Evolutionary conservation across 2,888 invertebrate genomes (phyloP), one percentile per base, ranked within the genome.

Genomic region (Mantis religiosa): DNA sequence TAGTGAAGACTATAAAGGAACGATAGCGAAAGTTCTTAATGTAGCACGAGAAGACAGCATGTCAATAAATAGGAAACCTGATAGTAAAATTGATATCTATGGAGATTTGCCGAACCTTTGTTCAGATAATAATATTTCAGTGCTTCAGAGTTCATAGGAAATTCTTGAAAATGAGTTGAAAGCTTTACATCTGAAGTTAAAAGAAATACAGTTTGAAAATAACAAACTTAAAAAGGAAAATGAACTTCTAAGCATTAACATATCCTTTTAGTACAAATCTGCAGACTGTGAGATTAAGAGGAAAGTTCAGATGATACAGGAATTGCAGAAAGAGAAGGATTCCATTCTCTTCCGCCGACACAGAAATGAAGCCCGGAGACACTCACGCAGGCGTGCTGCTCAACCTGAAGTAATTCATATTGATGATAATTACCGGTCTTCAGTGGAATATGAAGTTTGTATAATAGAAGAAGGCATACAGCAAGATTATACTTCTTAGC

Each of bases 221-320:
- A 28, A 88, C 14, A 90, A 91, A 47, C 91, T 93, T 89, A 92
- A 92, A 90, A 91, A 91, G 71, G 87, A 91, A 1, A 93, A 93
- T 87, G 91, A 92, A 71, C 92, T 91, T 54, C 91, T 94, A 83
- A 92, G 93, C 27, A 91, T 89, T 41, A 94, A 94, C 90, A 92
- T 94, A 84, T 94, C 94, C 0, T 93, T 93, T 47, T 90, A 94
- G 41, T 92, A 92, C 87, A 93, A 93, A 91, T 94, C 94, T 28
- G 94, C 94, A 0, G 93, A 93, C 91, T 91, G 92, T 14, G 94
- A 94, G 92, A 92, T 94, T 83, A 91, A 92, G 30, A 92, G 94
- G n/a, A 94, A 94, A 91, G 93, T 94, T 90, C 92, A 91, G 82
- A 92, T 92, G 88, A 94, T 94, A 88, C 91, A 91, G 0, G 93